Evolutionary conservation across 2,113 vertebrate genomes (phyloP).

Genomic region (Nibea albiflora): DNA sequence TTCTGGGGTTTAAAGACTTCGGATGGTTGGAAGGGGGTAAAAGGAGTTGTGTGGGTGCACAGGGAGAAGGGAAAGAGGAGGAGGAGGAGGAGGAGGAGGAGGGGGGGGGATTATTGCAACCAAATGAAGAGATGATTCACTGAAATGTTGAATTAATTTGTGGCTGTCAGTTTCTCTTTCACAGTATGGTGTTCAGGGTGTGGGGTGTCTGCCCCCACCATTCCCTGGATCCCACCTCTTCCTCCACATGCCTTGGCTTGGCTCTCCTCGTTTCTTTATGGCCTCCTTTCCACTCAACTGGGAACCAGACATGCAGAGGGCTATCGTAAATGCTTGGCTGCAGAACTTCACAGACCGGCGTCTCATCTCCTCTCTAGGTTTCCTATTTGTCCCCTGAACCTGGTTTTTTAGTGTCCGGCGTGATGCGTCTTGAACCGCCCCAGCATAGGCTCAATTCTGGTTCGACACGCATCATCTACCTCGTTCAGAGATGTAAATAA

Average conservation of each 20-base stretch:
- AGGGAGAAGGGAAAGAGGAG: not conserved
- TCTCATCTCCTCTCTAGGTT: slow-evolving; percentile 50
- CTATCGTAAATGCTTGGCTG: slow-evolving; percentile 74
- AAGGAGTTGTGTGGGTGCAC: not conserved
- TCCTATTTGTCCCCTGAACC: slow-evolving; percentile 62
- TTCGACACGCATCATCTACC: slow-evolving; percentile 41
- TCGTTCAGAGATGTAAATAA: slow-evolving; percentile 33
- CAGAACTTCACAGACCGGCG: slow-evolving; percentile 64
- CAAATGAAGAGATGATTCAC: slow-evolving; percentile 76
- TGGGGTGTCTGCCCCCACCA: slow-evolving; percentile 32
- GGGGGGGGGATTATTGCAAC: slow-evolving; percentile 57
- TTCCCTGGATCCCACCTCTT: slow-evolving; percentile 58
- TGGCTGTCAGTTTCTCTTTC: slow-evolving; percentile 70
- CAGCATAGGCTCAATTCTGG: slow-evolving; percentile 22
- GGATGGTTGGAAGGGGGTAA: slow-evolving; percentile 24
- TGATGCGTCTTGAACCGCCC: slow-evolving; percentile 24
- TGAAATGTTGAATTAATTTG: slow-evolving; percentile 73
- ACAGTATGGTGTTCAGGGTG: slow-evolving; percentile 53
- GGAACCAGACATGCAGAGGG: slow-evolving; percentile 74
- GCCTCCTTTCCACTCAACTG: slow-evolving; percentile 75
- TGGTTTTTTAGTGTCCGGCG: slow-evolving; percentile 54
- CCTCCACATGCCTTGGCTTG: slow-evolving; percentile 64
- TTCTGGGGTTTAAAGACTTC: slow-evolving; percentile 52
- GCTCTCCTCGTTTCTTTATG: slow-evolving; percentile 48
- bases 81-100: too few species aligned